A percentile compares a stretch with the other conserved stretches of the same genome.
Evolutionary conservation across 2,888 invertebrate species (phyloP).

Genomic region (Coenonympha arcania): DNA sequence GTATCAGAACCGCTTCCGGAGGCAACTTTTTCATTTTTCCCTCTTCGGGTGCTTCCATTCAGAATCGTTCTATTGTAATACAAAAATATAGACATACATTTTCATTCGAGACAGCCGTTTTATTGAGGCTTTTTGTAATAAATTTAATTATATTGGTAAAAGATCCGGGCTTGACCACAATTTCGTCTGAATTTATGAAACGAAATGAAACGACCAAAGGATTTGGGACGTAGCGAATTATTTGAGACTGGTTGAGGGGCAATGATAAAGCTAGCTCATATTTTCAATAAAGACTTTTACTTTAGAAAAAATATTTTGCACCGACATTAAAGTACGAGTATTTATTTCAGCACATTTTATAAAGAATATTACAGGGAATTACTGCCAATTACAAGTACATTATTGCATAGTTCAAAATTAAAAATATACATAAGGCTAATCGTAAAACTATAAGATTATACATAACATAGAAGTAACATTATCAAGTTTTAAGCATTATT

Average conservation of each 20-base stretch:
- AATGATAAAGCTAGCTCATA: no score
- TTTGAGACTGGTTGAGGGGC: no score
- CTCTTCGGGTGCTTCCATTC: conserved; percentile 31
- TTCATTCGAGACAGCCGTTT: conserved; percentile 38
- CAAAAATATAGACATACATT: conserved; percentile 44
- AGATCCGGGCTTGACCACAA: no score
- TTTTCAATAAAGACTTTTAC: no score
- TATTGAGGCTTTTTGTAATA: conserved; percentile 32
- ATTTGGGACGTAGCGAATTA: no score
- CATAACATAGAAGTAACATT: background rate
- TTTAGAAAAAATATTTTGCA: no score
- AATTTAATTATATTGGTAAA: conserved; percentile 33
- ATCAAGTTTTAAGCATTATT: background rate
- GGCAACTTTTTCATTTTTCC: conserved; percentile 56
- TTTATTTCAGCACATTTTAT: background rate
- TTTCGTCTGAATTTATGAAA: background rate
- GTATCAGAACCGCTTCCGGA: conserved; percentile 46
- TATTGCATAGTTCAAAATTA: background rate
- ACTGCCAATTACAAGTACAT: no score
- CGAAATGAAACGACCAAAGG: background rate
- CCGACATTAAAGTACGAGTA: background rate
- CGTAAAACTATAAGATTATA: no score
- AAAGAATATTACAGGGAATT: no score
- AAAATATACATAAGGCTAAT: no score
- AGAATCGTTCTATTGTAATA: conserved; percentile 41